phyloP scores from a whole-genome alignment of 2,797 vertebrate genomes.

The Falco columbarius region DNA sequence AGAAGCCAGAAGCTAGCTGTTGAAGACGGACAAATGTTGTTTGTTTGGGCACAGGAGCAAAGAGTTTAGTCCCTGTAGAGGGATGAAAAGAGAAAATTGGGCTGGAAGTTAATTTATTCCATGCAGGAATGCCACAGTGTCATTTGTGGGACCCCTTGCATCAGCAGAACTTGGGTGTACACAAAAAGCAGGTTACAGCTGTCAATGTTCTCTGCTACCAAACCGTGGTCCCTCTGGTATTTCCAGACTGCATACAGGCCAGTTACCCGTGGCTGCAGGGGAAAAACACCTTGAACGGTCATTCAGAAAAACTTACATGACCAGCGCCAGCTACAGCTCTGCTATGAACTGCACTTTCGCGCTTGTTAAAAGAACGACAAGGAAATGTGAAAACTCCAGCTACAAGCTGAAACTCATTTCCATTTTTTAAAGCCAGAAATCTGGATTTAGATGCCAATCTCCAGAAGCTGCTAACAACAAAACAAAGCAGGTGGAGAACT shows the following conservation, averaged over 20 bases:
- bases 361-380: background rate
- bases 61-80: background rate
- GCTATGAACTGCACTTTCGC: background rate
- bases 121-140: background rate
- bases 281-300: background rate
- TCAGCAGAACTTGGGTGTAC: background rate
- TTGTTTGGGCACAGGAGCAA: background rate
- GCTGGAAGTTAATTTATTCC: background rate
- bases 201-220: background rate
- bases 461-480: constrained; percentile 38
- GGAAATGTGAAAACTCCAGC: constrained; percentile 16
- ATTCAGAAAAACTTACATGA: background rate
- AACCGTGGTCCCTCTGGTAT: accelerated
- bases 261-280: background rate
- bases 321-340: background rate
- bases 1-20: background rate
- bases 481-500: constrained; percentile 38
- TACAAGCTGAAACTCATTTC: background rate
- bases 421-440: constrained; percentile 45
- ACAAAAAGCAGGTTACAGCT: background rate
- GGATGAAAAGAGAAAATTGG: background rate
- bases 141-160: background rate
- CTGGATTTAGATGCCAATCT: constrained; percentile 5
- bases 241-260: background rate
- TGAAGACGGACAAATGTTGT: background rate